Evolutionary conservation across 2,113 vertebrate genomes (phyloP).

Genomic region (Cheilinus undulatus): DNA sequence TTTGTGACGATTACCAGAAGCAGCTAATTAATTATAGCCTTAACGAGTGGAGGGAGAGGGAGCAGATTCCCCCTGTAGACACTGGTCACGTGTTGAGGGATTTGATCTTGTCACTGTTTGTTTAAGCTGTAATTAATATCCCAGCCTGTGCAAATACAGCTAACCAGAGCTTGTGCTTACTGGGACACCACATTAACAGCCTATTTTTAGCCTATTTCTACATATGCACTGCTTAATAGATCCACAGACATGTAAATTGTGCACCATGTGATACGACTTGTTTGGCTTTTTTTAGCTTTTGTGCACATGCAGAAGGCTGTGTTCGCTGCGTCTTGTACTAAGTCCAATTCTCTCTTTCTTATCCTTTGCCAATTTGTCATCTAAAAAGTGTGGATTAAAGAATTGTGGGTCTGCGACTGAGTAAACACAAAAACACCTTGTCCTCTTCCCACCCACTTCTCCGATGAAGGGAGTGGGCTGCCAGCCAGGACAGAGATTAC

Average conservation of each 20-base stretch:
- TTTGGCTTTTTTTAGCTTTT: constrained; percentile 15
- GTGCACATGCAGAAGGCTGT: background rate
- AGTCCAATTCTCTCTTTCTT: constrained; percentile 44
- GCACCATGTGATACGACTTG: constrained; percentile 18
- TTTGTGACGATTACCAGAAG: constrained; percentile 55
- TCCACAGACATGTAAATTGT: background rate
- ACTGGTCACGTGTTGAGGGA: constrained; percentile 56
- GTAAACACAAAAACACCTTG: constrained; percentile 37
- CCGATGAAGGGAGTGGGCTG: constrained; percentile 11
- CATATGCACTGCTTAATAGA: background rate
- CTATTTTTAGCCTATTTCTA: background rate
- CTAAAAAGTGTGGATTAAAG: constrained; percentile 56
- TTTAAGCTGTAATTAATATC: constrained; percentile 73
- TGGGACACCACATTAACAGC: constrained; percentile 2
- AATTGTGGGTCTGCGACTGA: constrained; percentile 12
- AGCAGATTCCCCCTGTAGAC: constrained; percentile 47
- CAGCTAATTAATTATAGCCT: constrained; percentile 68
- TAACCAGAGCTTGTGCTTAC: constrained; percentile 37
- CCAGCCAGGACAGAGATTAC: constrained; percentile 40
- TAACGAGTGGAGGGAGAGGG: constrained; percentile 50
- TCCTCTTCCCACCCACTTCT: constrained; percentile 25
- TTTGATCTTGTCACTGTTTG: constrained; percentile 71
- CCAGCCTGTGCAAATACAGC: constrained; percentile 34
- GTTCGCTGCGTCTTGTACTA: background rate
- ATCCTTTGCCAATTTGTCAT: constrained; percentile 50